Percentiles rank a stretch among this genome's conserved stretches.
phyloP scores from a whole-genome alignment of 2,888 invertebrate genomes.

The Leucophenga maculata region DNA sequence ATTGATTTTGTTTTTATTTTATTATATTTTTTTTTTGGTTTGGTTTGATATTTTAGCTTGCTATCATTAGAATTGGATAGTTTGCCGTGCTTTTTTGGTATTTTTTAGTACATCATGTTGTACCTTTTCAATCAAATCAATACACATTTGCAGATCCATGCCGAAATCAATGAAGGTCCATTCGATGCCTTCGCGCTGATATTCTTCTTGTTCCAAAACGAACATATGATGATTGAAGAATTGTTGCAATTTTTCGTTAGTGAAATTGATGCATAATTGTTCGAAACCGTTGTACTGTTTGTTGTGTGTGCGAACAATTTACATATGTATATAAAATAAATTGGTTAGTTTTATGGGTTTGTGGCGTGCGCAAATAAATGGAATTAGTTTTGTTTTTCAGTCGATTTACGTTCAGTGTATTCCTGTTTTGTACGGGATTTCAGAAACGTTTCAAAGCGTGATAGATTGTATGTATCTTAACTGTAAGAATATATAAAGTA shows the following conservation, averaged over 20 bases:
- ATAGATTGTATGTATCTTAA: background rate
- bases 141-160: conserved; percentile 88
- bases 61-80: conserved; percentile 58
- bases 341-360: conserved; percentile 12
- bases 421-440: conserved; percentile 31
- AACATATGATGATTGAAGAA: conserved; percentile 97
- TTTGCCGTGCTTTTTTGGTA: conserved; percentile 32
- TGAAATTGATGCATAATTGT: conserved; percentile 95
- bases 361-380: conserved; percentile 27
- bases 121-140: conserved; percentile 85
- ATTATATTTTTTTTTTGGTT: conserved; percentile 29
- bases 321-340: conserved; percentile 22
- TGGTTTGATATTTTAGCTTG: conserved; percentile 45
- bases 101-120: conserved; percentile 37
- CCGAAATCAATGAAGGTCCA: conserved; percentile 96
- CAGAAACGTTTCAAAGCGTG: conserved; percentile 25
- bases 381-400: conserved; percentile 32
- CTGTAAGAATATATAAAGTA: conserved; percentile 1
- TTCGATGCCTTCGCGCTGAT: conserved; percentile 90
- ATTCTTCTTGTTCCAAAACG: conserved; percentile 94
- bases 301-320: conserved; percentile 65
- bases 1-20: no score
- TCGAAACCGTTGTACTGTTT: conserved; percentile 90
- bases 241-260: conserved; percentile 93
- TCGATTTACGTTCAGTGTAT: conserved; percentile 46